Percentiles rank a stretch among this genome's conserved stretches.
These are phyloP conservation scores for Apodemus sylvaticus DNA, from an alignment of 2,113 vertebrate genomes.

Conservation along the genomic window DNA sequence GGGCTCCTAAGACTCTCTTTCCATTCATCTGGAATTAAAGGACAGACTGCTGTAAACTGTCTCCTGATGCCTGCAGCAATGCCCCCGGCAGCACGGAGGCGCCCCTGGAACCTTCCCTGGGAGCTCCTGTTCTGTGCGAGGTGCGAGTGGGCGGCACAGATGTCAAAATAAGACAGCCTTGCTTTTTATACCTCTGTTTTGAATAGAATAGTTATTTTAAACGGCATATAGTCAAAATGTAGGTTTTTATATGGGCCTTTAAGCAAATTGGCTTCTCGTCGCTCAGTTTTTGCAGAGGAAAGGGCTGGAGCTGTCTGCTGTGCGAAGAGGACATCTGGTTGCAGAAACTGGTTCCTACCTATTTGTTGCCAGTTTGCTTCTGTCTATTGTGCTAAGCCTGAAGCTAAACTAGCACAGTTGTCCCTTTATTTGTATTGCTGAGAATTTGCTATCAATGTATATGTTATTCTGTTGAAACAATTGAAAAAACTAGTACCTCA, in stretches of 20 bases:
- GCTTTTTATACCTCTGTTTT: not conserved
- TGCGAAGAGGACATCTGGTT: not conserved
- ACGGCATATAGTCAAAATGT: not conserved
- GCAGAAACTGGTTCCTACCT: not conserved
- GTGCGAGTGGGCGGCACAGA: not conserved
- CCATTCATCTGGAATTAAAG: not conserved
- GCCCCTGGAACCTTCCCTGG: not conserved
- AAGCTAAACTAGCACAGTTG: not conserved
- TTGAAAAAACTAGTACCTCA: not conserved
- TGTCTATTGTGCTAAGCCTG: not conserved
- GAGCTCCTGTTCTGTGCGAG: not conserved
- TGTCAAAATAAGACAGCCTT: not conserved
- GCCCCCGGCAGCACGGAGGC: rapidly evolving
- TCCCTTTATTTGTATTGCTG: not conserved
- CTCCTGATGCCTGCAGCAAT: not conserved
- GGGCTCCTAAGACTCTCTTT: not conserved
- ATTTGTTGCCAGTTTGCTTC: not conserved
- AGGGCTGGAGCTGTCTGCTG: not conserved
- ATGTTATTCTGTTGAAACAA: not conserved
- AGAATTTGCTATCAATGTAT: not conserved
- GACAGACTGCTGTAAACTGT: not conserved
- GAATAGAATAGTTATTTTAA: not conserved
- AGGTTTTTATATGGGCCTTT: not conserved
- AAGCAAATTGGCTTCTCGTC: not conserved
- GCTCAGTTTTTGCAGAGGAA: not conserved